Evolutionary conservation across 2,888 invertebrate species (phyloP), one percentile per base, ranked within the genome.

Genomic region (Melanchra persicariae): DNA sequence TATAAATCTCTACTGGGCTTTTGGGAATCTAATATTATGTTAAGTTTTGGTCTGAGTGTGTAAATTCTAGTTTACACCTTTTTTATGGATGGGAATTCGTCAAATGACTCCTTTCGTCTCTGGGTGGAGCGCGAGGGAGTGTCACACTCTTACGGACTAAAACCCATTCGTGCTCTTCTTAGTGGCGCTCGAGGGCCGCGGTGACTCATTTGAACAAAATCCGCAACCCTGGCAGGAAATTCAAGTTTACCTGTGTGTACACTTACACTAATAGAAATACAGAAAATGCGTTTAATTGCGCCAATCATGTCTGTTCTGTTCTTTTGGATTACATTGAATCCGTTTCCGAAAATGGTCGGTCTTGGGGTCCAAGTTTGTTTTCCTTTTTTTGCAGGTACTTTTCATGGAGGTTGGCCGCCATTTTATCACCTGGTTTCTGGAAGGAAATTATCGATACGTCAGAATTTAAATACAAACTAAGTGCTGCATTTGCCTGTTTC

Each of bases 1-100:
- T 66, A 49, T 57, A 60, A 67, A 60, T 61, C 37, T 60, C n/a
- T 40, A 19, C n/a, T 65, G 45, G 62, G 60, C 51, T 66, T 72
- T 63, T 63, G 61, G 54, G 55, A 66, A 43, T 64, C 24, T 60
- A 37, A 63, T 62, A 65, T 55, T 43, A n/a, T 34, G n/a, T 73
- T 64, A 52, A 49, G 22, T 30, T 51, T 61, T 57, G 37, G 40
- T 40, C 10, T 61, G 34, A 40, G n/a, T 19, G 6, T 26, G 30
- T 30, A n/a, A 30, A 49, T 54, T 52, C n/a, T n/a, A n/a, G n/a
- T n/a, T n/a, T n/a, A n/a, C n/a, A n/a, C n/a, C n/a, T n/a, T n/a
- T n/a, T n/a, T n/a, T n/a, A n/a, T n/a, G n/a, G n/a, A n/a, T n/a
- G n/a, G n/a, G n/a, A n/a, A n/a, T n/a, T n/a, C n/a, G n/a, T n/a